A percentile compares a stretch with the other conserved stretches of the same genome.
Evolutionary conservation across 2,797 vertebrate genomes (phyloP).

Genomic region (Oophaga sylvatica): DNA sequence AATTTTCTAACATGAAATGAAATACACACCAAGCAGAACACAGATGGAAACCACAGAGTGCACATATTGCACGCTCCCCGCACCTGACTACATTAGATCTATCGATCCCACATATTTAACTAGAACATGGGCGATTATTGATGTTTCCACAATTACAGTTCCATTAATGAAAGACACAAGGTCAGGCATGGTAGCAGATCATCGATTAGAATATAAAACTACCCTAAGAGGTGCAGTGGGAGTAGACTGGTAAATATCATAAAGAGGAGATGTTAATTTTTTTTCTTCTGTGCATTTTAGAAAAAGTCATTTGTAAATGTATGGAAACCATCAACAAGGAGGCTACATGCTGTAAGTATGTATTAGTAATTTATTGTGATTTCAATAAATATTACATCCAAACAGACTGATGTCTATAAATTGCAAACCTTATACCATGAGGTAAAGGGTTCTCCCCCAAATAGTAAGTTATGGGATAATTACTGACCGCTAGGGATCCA

Average conservation of each 20-base stretch:
- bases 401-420: no score
- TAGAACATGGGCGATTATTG: constrained; percentile 28
- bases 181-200: constrained; percentile 9
- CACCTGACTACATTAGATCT: background rate
- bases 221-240: background rate
- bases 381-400: background rate
- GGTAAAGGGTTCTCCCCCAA: no score
- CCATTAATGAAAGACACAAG: constrained; percentile 32
- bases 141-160: constrained; percentile 44
- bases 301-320: background rate
- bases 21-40: background rate
- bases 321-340: background rate
- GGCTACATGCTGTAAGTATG: background rate
- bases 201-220: constrained; percentile 27
- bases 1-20: background rate
- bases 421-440: no score
- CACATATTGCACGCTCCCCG: background rate
- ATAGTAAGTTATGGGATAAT: no score
- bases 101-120: constrained; percentile 7
- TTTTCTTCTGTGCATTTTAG: background rate
- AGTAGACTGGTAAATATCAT: background rate
- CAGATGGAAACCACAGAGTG: background rate
- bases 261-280: background rate
- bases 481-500: no score
- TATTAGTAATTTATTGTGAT: background rate